Percentiles rank a stretch among this genome's conserved stretches.
Conservation (phyloP, 2,888 invertebrate genomes). For the Nephrotoma appendiculata region DNA sequence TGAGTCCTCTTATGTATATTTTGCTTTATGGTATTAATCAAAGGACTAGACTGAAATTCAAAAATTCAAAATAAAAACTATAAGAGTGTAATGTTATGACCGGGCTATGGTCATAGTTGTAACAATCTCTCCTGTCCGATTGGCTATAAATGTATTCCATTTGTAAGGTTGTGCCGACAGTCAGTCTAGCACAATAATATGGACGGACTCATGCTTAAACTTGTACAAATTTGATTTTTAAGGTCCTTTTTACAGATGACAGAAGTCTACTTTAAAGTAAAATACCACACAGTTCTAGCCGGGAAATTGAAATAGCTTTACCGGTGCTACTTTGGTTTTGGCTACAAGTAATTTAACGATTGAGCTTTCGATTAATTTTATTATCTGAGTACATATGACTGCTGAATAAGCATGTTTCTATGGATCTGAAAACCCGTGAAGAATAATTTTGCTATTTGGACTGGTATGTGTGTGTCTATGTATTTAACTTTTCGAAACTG, state of each 20-base stretch:
- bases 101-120: too few relatives aligned
- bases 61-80: too few relatives aligned
- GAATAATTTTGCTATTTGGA: neutral
- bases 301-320: neutral
- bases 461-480: too few relatives aligned
- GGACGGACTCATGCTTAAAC: neutral
- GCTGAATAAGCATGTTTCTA: neutral
- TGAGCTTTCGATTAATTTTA: neutral
- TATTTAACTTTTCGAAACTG: too few relatives aligned
- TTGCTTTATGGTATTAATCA: too few relatives aligned
- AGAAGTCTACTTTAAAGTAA: neutral
- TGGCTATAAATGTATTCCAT: too few relatives aligned
- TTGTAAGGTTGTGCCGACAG: too few relatives aligned
- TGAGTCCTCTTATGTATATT: too few relatives aligned
- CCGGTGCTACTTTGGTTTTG: neutral
- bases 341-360: neutral
- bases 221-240: neutral
- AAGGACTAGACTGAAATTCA: too few relatives aligned
- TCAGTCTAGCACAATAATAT: too few relatives aligned
- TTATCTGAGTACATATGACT: neutral
- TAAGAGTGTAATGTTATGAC: too few relatives aligned
- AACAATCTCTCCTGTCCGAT: too few relatives aligned
- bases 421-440: neutral
- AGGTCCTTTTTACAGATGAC: neutral
- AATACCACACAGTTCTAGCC: neutral